Base-by-base conservation (phyloP, 2,113 vertebrate species). In the Nestor notabilis region DNA sequence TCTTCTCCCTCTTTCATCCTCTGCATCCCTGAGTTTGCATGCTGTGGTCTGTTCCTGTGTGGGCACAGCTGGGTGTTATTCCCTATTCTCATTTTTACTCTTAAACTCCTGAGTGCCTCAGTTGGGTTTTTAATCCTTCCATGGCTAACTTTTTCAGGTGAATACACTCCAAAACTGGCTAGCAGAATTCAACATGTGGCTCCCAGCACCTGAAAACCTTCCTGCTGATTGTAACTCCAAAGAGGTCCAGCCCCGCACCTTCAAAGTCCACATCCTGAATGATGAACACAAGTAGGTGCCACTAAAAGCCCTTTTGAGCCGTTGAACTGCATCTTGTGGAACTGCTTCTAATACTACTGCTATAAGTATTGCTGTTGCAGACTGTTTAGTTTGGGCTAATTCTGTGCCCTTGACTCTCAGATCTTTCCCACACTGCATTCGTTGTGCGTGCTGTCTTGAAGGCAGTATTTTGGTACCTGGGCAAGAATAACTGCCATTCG, bases 81-180 rank as follows among this genome's bases (percentile, higher is more conserved):
- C 41, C 5, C 11, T 72, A 1, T 66, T 87, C 64, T 86, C 33
- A 14, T 65, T 83, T 93, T 49, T 83, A 71, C 28, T 74, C 7
- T 69, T 78, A 71, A 92, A 81, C 47, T 64, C 35, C 9, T 3
- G 2, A 29, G 23, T 56, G n/a, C 49, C 37, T 85, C 41, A 77
- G 0, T 0, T 68, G 33, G 41, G 25, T 23, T 47, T 95, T 96
- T 60, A 87, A 87, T 92, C 60, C 37, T 80, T 35, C 63, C 7
- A 35, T 77, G 97, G 49, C 47, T 95, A 61, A 93, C 55, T 86
- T 97, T 96, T 92, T 49, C 91, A 99, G 99, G 99, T 99, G 91
- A 99, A 99, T 97, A 99, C 99, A 8, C 99, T 99, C 91, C 99
- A 99, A 87, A 99, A 99, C 95, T 99, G 99, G 99, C 94, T 99